Conservation (phyloP, 1,140 invertebrate species). For the Littorina saxatilis region DNA sequence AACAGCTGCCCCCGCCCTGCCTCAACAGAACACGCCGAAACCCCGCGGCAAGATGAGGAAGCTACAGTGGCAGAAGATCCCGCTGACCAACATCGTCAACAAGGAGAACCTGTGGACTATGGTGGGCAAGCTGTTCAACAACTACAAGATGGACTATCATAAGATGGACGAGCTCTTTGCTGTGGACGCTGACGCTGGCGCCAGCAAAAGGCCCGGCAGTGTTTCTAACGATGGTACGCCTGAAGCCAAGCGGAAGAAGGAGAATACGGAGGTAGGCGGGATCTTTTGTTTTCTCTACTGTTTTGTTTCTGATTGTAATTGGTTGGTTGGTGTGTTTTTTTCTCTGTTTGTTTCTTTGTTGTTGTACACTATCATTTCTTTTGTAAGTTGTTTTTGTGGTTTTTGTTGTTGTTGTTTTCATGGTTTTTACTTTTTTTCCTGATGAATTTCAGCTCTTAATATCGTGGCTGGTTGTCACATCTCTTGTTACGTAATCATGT, state of each 20-base stretch:
- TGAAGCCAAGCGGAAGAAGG: conserved; percentile 69
- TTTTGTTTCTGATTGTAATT: too few relatives aligned
- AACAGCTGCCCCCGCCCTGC: conserved; percentile 43
- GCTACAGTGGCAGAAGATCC: conserved; percentile 74
- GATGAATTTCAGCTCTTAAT: too few relatives aligned
- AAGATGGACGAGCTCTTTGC: conserved; percentile 72
- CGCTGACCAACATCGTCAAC: conserved; percentile 65
- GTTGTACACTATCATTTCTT: too few relatives aligned
- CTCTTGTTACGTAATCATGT: too few relatives aligned
- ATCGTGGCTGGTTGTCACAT: too few relatives aligned
- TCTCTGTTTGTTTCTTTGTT: too few relatives aligned
- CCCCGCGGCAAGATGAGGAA: conserved; percentile 70
- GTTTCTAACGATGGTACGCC: conserved; percentile 46
- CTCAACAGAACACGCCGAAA: conserved; percentile 71
- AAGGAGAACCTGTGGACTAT: conserved; percentile 84
- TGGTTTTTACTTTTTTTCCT: too few relatives aligned
- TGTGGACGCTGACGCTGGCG: conserved; percentile 36
- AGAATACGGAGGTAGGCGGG: conserved; percentile 65
- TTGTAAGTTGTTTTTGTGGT: too few relatives aligned
- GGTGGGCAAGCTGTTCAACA: conserved; percentile 89
- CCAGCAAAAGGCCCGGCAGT: conserved; percentile 19
- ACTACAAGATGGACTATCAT: conserved; percentile 77
- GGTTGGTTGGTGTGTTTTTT: too few relatives aligned
- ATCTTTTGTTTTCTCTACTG: too few relatives aligned
- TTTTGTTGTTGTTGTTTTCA: too few relatives aligned